These are phyloP conservation scores for Camptogramma bilineatum DNA, from an alignment of 2,888 invertebrate species.

Conservation along the genomic window DNA sequence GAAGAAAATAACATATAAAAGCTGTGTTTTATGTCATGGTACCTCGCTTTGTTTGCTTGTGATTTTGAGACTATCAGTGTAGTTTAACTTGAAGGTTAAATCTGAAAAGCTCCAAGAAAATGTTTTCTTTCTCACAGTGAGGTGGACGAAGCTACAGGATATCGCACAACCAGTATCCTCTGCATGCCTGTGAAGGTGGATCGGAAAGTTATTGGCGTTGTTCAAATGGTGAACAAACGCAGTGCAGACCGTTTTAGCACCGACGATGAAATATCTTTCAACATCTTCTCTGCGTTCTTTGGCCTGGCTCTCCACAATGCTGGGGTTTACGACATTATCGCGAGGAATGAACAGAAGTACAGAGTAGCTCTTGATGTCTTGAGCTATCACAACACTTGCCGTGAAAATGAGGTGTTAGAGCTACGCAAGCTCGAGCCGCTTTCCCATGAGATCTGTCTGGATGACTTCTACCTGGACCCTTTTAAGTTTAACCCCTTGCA, in stretches of 20 bases:
- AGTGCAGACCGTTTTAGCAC: conserved; percentile 82
- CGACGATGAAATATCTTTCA: conserved; percentile 93
- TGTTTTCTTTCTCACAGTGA: conserved; percentile 64
- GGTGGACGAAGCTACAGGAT: conserved; percentile 88
- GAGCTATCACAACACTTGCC: conserved; percentile 93
- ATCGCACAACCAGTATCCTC: conserved; percentile 90
- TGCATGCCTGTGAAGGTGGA: conserved; percentile 95
- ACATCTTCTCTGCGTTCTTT: conserved; percentile 93
- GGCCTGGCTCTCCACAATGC: conserved; percentile 94
- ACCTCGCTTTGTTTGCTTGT: not conserved
- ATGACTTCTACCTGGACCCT: conserved; percentile 89
- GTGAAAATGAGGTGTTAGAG: conserved; percentile 88
- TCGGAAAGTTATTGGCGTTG: conserved; percentile 92
- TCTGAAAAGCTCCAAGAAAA: not conserved
- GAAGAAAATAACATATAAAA: too few relatives aligned
- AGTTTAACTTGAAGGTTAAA: not conserved
- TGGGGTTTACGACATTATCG: conserved; percentile 92
- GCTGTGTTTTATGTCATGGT: too few relatives aligned
- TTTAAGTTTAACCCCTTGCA: conserved; percentile 88
- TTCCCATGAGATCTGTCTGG: conserved; percentile 62
- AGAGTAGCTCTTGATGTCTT: conserved; percentile 92
- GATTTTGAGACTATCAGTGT: not conserved
- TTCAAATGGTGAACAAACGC: conserved; percentile 93
- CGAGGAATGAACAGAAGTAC: conserved; percentile 93
- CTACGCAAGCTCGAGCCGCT: conserved; percentile 50